Percentiles rank a stretch among this genome's conserved stretches.
phyloP scores from a whole-genome alignment of 2,797 vertebrate species.

The Astyanax mexicanus region DNA sequence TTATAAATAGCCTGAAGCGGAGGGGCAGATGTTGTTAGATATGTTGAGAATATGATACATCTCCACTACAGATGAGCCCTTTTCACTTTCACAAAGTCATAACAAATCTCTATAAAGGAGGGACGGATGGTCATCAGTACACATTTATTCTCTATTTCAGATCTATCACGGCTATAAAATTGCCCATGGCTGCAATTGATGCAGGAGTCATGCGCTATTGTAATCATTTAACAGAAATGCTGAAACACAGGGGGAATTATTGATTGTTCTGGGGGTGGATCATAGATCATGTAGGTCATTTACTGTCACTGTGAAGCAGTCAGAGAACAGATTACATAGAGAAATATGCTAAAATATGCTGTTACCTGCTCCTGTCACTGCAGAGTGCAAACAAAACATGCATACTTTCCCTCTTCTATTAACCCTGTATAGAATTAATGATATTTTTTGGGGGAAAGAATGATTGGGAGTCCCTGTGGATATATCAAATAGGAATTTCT shows the following conservation, averaged over 20 bases:
- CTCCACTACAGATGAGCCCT: background rate
- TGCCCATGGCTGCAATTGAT: background rate
- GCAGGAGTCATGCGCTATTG: background rate
- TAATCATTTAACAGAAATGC: background rate
- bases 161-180: background rate
- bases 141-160: background rate
- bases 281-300: constrained; percentile 1
- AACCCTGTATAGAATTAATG: too few species aligned
- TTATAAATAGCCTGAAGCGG: background rate
- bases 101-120: constrained; percentile 19
- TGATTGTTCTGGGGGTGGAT: background rate
- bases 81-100: background rate
- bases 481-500: too few species aligned
- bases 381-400: constrained; percentile 9
- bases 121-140: constrained; percentile 3
- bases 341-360: background rate
- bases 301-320: background rate
- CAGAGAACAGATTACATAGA: background rate
- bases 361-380: background rate
- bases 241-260: background rate
- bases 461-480: too few species aligned
- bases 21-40: background rate
- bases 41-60: constrained; percentile 6
- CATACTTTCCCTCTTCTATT: background rate
- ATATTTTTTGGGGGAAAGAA: too few species aligned